These are phyloP conservation scores for Oriolus oriolus DNA, from an alignment of 2,113 vertebrate species.

Conservation along the genomic window DNA sequence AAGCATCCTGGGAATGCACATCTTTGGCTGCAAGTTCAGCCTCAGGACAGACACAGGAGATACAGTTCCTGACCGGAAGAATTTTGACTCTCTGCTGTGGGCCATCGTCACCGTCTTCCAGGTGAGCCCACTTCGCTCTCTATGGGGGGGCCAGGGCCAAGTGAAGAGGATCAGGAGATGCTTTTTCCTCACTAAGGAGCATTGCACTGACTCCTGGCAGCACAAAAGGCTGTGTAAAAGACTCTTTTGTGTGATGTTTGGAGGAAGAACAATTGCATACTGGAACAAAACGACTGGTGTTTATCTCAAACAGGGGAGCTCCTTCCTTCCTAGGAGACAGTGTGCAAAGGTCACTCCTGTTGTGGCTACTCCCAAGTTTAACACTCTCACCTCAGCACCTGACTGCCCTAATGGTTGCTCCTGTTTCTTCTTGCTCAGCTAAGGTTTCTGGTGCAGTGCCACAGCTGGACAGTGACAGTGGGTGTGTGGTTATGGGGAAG, in stretches of 20 bases:
- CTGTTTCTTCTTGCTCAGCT: neutral
- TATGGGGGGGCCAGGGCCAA: neutral
- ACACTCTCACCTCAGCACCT: neutral
- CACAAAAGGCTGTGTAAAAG: neutral
- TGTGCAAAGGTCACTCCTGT: neutral
- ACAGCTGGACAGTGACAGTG: neutral
- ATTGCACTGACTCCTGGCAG: neutral
- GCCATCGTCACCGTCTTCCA: constrained; percentile 97
- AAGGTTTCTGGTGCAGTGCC: neutral
- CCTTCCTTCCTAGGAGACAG: neutral
- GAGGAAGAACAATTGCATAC: neutral
- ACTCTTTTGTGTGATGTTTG: neutral
- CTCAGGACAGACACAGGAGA: constrained; percentile 91
- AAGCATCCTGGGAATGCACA: constrained; percentile 98
- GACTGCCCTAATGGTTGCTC: neutral
- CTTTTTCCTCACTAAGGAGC: neutral
- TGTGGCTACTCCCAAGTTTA: neutral
- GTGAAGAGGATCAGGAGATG: neutral
- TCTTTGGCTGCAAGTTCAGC: constrained; percentile 98
- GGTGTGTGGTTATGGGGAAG: neutral
- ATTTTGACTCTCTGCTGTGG: constrained; percentile 97
- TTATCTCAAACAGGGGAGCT: neutral
- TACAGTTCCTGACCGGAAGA: constrained; percentile 93
- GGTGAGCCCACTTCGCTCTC: constrained; percentile 64
- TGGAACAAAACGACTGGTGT: neutral